These are phyloP conservation scores for Cabera pusaria DNA, from an alignment of 2,888 invertebrate genomes.

Conservation along the genomic window DNA sequence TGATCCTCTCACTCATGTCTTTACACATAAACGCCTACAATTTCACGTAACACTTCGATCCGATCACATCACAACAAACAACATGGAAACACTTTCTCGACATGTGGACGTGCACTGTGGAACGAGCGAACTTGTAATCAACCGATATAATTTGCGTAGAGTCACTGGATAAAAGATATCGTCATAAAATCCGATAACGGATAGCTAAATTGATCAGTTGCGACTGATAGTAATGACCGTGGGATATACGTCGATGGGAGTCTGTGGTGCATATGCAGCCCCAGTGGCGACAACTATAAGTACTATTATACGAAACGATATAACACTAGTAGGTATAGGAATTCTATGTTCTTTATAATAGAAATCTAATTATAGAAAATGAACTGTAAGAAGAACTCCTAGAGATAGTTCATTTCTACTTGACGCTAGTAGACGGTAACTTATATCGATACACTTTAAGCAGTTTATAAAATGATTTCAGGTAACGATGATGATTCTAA, in stretches of 20 bases:
- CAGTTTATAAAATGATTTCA: too few species aligned
- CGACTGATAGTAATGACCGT: conserved; percentile 38
- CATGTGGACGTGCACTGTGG: conserved; percentile 66
- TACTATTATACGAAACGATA: too few species aligned
- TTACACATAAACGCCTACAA: conserved; percentile 30
- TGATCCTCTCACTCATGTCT: conserved; percentile 62
- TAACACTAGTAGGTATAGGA: conserved; percentile 4
- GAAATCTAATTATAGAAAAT: conserved; percentile 5
- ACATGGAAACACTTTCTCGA: conserved; percentile 42
- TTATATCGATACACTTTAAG: too few species aligned
- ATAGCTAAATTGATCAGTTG: conserved; percentile 38
- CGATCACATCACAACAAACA: conserved; percentile 55
- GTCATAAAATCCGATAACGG: conserved; percentile 69
- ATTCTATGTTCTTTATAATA: conserved; percentile 19
- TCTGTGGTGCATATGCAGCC: conserved; percentile 7
- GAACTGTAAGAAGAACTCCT: too few species aligned
- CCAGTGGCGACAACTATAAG: conserved; percentile 25
- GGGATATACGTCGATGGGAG: conserved; percentile 31
- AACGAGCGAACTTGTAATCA: conserved; percentile 57
- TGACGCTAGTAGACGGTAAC: too few species aligned
- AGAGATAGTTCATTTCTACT: too few species aligned
- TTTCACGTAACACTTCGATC: conserved; percentile 31
- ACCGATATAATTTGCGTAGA: conserved; percentile 56
- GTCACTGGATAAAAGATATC: conserved; percentile 66
- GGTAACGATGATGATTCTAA: too few species aligned